Evolutionary conservation across 53 echinoderm and acorn worm genomes (phyloP).

Genomic region (Echinometra lucunter): DNA sequence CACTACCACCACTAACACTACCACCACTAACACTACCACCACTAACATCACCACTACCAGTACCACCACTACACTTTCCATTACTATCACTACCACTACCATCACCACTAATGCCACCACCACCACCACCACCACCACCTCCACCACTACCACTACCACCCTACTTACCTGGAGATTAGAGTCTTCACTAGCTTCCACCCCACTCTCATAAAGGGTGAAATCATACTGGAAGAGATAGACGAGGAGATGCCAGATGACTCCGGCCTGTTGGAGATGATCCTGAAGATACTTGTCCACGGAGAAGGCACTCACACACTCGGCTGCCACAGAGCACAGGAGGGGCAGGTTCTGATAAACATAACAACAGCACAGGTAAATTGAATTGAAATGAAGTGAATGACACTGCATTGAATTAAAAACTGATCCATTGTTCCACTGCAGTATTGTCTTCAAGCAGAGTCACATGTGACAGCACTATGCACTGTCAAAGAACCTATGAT

Average conservation of each 20-base stretch:
- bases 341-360: constrained; percentile 78
- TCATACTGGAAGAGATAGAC: constrained; percentile 99
- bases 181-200: constrained; percentile 85
- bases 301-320: constrained; percentile 98
- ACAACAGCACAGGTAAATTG: not conserved
- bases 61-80: too few relatives aligned
- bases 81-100: not conserved
- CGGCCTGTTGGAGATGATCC: constrained; percentile 93
- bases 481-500: too few relatives aligned
- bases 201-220: constrained; percentile 95
- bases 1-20: too few relatives aligned
- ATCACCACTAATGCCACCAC: not conserved
- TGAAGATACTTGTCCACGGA: constrained; percentile 94
- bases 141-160: too few relatives aligned
- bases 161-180: constrained; percentile 91
- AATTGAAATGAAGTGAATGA: too few relatives aligned
- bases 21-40: too few relatives aligned
- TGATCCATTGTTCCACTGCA: too few relatives aligned
- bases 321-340: constrained; percentile 79
- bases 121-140: not conserved
- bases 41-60: too few relatives aligned
- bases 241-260: constrained; percentile 95
- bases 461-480: too few relatives aligned
- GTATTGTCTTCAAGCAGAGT: too few relatives aligned
- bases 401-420: too few relatives aligned